These are phyloP conservation scores for Halocynthia aurantium DNA, from an alignment of 23 tunicate genomes.

Conservation along the genomic window DNA sequence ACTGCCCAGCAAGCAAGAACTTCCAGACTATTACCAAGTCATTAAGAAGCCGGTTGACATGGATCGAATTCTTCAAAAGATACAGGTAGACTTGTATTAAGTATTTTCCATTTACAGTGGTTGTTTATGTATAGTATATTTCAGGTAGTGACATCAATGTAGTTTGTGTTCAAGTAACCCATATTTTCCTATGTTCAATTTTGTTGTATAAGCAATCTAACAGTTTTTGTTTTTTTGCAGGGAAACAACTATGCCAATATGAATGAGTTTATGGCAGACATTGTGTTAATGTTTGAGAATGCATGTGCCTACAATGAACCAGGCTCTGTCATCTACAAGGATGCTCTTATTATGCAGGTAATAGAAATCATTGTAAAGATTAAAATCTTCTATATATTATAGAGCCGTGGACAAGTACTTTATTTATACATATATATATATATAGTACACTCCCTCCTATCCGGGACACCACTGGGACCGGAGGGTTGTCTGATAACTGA, in stretches of 20 bases:
- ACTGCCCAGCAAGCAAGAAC: slow-evolving; percentile 86
- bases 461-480: no score
- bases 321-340: slow-evolving; percentile 94
- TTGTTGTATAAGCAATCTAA: not conserved
- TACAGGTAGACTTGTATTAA: slow-evolving; percentile 40
- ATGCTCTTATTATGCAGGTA: slow-evolving; percentile 97
- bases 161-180: not conserved
- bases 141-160: not conserved
- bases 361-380: no score
- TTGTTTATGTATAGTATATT: not conserved
- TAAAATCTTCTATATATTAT: no score
- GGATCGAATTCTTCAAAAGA: slow-evolving; percentile 77
- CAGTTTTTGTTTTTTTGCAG: not conserved
- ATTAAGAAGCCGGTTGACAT: slow-evolving; percentile 93
- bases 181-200: not conserved
- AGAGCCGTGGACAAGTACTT: no score
- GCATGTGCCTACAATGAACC: slow-evolving; percentile 97
- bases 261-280: slow-evolving; percentile 86
- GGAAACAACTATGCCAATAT: slow-evolving; percentile 41
- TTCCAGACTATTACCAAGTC: slow-evolving; percentile 97
- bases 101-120: not conserved
- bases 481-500: no score
- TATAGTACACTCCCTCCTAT: no score
- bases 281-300: slow-evolving; percentile 94
- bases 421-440: no score